These are phyloP conservation scores for Pseudopleuronectes americanus DNA, from an alignment of 2,797 vertebrate species.

Conservation along the genomic window DNA sequence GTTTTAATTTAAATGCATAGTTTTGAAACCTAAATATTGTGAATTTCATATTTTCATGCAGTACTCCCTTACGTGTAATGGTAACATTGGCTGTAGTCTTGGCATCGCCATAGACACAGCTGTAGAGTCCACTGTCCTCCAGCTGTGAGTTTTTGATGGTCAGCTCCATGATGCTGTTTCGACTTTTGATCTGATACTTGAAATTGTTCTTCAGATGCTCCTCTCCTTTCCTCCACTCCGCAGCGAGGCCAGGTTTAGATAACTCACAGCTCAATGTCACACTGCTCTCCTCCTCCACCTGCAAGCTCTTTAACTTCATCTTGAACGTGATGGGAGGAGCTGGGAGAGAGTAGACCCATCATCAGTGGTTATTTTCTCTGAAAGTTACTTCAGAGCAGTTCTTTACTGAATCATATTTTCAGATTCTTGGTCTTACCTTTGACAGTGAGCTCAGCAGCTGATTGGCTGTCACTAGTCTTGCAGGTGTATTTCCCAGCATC, in stretches of 20 bases:
- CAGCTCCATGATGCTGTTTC: conserved; percentile 83
- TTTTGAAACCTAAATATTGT: not conserved
- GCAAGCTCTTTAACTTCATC: conserved; percentile 83
- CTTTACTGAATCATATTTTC: not conserved
- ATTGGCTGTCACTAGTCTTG: conserved; percentile 87
- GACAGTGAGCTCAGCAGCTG: conserved; percentile 85
- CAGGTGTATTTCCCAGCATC: conserved; percentile 92
- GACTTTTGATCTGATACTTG: conserved; percentile 88
- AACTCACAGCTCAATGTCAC: conserved; percentile 87
- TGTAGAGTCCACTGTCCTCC: conserved; percentile 90
- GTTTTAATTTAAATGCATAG: not conserved
- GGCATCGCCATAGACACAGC: conserved; percentile 85
- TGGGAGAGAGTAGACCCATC: conserved; percentile 43
- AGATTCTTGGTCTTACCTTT: conserved; percentile 78
- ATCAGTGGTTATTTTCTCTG: not conserved
- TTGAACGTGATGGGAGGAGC: conserved; percentile 85
- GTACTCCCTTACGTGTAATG: conserved; percentile 85
- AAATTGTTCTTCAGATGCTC: conserved; percentile 80
- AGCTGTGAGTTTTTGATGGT: conserved; percentile 84
- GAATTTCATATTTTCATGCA: not conserved
- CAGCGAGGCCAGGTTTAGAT: conserved; percentile 81
- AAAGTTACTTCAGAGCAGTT: not conserved
- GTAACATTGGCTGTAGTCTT: conserved; percentile 86
- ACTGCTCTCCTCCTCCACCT: conserved; percentile 85
- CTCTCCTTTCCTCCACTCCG: conserved; percentile 90